phyloP scores from a whole-genome alignment of 1,140 invertebrate genomes.

The Latrodectus geometricus region DNA sequence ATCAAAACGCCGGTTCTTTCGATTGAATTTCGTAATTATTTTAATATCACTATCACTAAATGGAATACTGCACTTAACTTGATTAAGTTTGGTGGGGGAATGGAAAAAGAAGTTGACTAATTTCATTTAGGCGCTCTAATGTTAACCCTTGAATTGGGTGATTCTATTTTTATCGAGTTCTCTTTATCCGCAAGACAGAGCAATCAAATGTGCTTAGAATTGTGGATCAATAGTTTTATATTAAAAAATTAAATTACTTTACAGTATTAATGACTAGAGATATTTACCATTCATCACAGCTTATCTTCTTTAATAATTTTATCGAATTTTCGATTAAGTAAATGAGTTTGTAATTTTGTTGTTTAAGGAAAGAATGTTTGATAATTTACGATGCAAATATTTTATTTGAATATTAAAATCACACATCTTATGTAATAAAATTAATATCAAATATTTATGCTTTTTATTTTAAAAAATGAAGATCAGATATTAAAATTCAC shows the following conservation, averaged over 20 bases:
- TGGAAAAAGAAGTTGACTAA: slow-evolving; percentile 33
- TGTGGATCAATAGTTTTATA: neutral
- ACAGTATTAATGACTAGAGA: neutral
- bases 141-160: neutral
- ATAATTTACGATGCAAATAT: no score
- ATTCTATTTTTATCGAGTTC: neutral
- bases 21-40: slow-evolving; percentile 56
- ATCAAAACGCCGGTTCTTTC: neutral
- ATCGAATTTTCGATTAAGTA: neutral
- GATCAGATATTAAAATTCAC: no score
- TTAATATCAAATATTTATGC: no score
- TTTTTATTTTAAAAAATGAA: no score
- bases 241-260: slow-evolving; percentile 1
- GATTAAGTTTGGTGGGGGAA: slow-evolving; percentile 25
- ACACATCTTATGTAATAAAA: no score
- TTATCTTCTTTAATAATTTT: neutral
- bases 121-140: slow-evolving; percentile 24
- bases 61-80: slow-evolving; percentile 46
- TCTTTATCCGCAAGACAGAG: neutral
- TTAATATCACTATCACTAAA: slow-evolving; percentile 47
- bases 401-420: no score
- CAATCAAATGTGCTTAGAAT: neutral
- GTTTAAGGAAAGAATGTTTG: no score
- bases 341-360: no score
- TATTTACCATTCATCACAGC: neutral